Evolutionary conservation across 2,113 vertebrate species (phyloP).

Genomic region (Oostethus manadensis): DNA sequence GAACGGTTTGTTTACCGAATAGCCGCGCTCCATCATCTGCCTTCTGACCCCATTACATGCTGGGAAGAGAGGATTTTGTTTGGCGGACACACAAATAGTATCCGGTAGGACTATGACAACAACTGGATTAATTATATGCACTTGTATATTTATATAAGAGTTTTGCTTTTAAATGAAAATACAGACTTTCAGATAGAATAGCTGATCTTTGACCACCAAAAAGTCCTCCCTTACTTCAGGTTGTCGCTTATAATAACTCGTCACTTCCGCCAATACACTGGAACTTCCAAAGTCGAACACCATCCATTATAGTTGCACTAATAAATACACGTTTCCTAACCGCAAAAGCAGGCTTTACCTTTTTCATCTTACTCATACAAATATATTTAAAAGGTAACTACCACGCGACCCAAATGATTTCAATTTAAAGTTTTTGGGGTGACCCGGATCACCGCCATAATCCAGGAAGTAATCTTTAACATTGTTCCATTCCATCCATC

Average conservation of each 20-base stretch:
- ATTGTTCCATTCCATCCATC: no score
- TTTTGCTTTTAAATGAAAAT: not conserved
- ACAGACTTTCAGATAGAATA: not conserved
- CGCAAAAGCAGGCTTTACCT: no score
- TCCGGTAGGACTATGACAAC: not conserved
- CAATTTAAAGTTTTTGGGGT: no score
- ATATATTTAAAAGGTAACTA: no score
- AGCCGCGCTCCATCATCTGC: not conserved
- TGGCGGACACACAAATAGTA: not conserved
- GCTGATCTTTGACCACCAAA: not conserved
- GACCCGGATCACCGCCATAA: no score
- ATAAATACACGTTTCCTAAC: no score
- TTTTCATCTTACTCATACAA: no score
- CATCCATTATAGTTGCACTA: not conserved
- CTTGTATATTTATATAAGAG: not conserved
- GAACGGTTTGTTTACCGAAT: not conserved
- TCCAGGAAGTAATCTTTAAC: no score
- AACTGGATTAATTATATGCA: slow-evolving; percentile 3
- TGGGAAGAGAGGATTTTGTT: not conserved
- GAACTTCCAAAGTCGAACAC: no score
- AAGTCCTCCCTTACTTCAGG: not conserved
- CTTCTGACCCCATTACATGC: not conserved
- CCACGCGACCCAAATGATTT: no score
- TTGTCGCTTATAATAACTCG: not conserved
- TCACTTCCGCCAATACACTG: not conserved